A percentile compares a stretch with the other conserved stretches of the same genome.
phyloP scores from a whole-genome alignment of 1,140 invertebrate species.

The Littorina saxatilis region DNA sequence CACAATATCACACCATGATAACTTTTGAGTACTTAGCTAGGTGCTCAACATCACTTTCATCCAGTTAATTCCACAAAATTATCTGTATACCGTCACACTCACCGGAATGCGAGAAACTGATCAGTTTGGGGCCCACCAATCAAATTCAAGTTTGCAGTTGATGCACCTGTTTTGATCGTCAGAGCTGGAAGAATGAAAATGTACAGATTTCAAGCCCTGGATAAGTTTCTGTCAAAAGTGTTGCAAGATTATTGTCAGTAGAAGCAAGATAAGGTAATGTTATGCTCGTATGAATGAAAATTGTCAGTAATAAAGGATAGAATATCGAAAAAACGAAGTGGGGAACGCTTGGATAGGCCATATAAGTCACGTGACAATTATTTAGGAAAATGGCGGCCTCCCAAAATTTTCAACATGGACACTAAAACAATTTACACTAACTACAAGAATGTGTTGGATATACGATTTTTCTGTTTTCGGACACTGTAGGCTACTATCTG shows the following conservation, averaged over 20 bases:
- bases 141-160: slow-evolving; percentile 19
- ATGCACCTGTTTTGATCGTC: slow-evolving; percentile 26
- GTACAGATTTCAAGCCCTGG: slow-evolving; percentile 26
- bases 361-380: slow-evolving; percentile 72
- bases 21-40: no score
- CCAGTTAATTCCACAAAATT: no score
- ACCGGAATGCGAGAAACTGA: neutral
- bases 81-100: no score
- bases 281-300: slow-evolving; percentile 3
- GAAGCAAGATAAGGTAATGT: slow-evolving; percentile 32
- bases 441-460: slow-evolving; percentile 31
- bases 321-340: slow-evolving; percentile 38
- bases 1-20: no score
- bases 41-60: no score
- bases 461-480: slow-evolving; percentile 21
- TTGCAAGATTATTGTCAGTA: slow-evolving; percentile 27
- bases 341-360: slow-evolving; percentile 52
- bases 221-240: slow-evolving; percentile 27
- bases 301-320: slow-evolving; percentile 19
- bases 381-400: slow-evolving; percentile 76
- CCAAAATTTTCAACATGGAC: slow-evolving; percentile 75
- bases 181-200: slow-evolving; percentile 23
- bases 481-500: slow-evolving; percentile 73
- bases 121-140: slow-evolving; percentile 29
- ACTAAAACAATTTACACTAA: slow-evolving; percentile 56